These are phyloP conservation scores for Dinomys branickii DNA, from an alignment of 2,113 vertebrate genomes.

Conservation along the genomic window DNA sequence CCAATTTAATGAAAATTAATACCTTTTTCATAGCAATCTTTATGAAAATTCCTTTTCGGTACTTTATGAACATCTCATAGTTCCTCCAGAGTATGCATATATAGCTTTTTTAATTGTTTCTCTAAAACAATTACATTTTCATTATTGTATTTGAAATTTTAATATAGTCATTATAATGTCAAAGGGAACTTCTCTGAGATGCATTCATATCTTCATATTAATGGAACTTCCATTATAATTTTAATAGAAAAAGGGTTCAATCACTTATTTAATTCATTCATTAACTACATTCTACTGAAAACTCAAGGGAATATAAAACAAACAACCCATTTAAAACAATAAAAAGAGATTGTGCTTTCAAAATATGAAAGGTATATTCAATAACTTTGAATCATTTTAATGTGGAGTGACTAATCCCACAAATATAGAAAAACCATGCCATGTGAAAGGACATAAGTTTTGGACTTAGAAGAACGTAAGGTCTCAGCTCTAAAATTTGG, in stretches of 20 bases:
- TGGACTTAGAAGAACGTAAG: neutral
- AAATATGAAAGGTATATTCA: conserved; percentile 39
- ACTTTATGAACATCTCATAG: conserved; percentile 51
- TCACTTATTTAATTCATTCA: conserved; percentile 80
- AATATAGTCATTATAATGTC: conserved; percentile 83
- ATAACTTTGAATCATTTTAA: conserved; percentile 50
- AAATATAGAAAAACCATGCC: conserved; percentile 6
- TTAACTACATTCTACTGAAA: conserved; percentile 67
- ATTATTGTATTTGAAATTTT: conserved; percentile 80
- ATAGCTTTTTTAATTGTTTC: conserved; percentile 75
- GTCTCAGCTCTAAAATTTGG: neutral
- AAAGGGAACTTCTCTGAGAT: conserved; percentile 75
- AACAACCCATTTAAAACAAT: conserved; percentile 71
- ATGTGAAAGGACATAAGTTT: neutral
- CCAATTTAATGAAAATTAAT: conserved; percentile 68
- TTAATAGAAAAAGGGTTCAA: conserved; percentile 78
- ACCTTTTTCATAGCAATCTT: conserved; percentile 43
- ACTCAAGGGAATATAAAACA: conserved; percentile 71
- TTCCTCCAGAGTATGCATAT: conserved; percentile 68
- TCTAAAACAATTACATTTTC: conserved; percentile 80
- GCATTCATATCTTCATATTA: conserved; percentile 79
- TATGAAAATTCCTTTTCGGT: conserved; percentile 65
- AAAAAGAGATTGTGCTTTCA: conserved; percentile 39
- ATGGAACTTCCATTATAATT: conserved; percentile 70
- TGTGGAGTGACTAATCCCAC: conserved; percentile 27